Conservation (phyloP, 1,140 invertebrate species). For the Ditylenchus dipsaci region DNA sequence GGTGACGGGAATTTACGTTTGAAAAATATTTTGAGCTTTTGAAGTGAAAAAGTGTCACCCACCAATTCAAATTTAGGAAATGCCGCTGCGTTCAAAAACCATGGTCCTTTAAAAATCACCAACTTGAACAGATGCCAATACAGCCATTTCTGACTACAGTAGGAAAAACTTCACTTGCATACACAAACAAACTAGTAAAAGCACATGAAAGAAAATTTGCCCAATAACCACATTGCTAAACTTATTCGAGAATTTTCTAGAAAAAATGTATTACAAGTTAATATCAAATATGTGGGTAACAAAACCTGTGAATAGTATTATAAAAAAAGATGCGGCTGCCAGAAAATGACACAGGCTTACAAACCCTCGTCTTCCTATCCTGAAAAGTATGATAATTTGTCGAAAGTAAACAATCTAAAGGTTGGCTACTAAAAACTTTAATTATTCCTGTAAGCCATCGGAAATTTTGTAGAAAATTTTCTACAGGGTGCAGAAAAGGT, state of each 20-base stretch:
- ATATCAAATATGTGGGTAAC: background rate
- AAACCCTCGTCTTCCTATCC: constrained; percentile 31
- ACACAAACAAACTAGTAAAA: constrained; percentile 38
- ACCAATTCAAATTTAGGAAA: too few relatives aligned
- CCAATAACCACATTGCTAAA: constrained; percentile 34
- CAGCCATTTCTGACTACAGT: constrained; percentile 33
- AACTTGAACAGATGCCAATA: constrained; percentile 33
- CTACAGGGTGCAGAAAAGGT: too few relatives aligned
- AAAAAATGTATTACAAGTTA: background rate
- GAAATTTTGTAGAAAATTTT: too few relatives aligned
- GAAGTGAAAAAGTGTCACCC: too few relatives aligned
- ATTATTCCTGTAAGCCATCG: too few relatives aligned
- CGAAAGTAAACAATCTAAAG: too few relatives aligned
- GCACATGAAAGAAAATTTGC: constrained; percentile 38
- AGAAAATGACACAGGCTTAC: constrained; percentile 29
- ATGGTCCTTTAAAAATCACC: background rate
- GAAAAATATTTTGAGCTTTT: background rate
- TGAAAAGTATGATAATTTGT: constrained; percentile 9
- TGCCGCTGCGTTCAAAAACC: too few relatives aligned
- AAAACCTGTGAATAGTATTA: constrained; percentile 23
- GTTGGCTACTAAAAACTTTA: too few relatives aligned
- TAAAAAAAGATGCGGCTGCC: constrained; percentile 33
- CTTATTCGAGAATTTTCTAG: constrained; percentile 6
- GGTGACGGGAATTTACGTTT: too few relatives aligned
- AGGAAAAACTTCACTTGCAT: constrained; percentile 40